Evolutionary conservation across 1,140 invertebrate species (phyloP), one percentile per base, ranked within the genome.

Genomic region (Acromyrmex heyeri): DNA sequence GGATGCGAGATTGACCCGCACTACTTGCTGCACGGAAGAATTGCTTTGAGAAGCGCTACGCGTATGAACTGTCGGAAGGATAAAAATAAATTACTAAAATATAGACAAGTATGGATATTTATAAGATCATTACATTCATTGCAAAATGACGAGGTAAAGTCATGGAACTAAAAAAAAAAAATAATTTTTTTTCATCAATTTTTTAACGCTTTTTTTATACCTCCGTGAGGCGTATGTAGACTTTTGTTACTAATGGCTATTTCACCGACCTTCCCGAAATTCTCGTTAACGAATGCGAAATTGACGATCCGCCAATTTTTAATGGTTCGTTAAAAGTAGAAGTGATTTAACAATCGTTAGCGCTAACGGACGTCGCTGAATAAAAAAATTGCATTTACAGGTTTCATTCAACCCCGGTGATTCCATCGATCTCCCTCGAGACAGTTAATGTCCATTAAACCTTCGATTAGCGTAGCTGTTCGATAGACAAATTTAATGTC

Each of bases 321-420:
- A 83, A 83, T 83, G 79, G 79, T 83, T 83, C 79, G 79, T 83
- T 83, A 83, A 83, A 83, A 83, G 79, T 83, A 75, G 79, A 83
- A 83, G 79, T 83, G 79, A 83, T 83, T 83, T 83, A 83, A 83
- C 79, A 83, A 83, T 83, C 79, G 79, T 83, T 83, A 83, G 79
- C 79, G 79, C 69, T 73, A 83, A 83, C 79, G 79, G 79, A 83
- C 79, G 79, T 83, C 79, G 69, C 69, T 73, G 79, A 73, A 83
- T 73, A 61, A 82, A 83, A 82, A 83, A 83, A 83, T 61, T 83
- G 79, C 55, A 75, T 83, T 83, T 61, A 48, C 69, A 61, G 69
- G 69, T 75, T 83, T 73, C 38, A 62, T 73, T 61, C 79, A 61
- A 70, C 4, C n/a, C 77, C 30, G 18, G 38, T 73, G 55, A 83